Conservation (phyloP, 2,113 vertebrate genomes). For the Centropus bengalensis region DNA sequence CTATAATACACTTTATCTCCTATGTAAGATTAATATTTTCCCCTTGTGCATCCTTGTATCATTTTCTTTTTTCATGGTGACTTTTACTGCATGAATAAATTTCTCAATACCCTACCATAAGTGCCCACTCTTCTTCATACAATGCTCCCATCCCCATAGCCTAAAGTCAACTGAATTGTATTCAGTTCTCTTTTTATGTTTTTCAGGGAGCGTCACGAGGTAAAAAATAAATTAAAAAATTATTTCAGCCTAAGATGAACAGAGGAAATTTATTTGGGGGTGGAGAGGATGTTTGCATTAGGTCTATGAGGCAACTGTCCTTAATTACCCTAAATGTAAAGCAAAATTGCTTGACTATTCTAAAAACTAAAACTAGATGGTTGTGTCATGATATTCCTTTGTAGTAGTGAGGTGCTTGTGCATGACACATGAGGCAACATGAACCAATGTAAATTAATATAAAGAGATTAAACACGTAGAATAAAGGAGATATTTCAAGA, state of each 20-base stretch:
- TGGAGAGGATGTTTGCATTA: background rate
- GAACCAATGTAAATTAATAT: background rate
- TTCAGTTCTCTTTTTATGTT: background rate
- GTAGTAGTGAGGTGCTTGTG: background rate
- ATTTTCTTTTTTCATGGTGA: background rate
- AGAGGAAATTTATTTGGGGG: background rate
- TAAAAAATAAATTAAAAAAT: background rate
- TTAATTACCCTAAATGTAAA: background rate
- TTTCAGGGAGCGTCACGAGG: background rate
- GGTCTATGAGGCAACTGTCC: background rate
- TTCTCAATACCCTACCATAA: background rate
- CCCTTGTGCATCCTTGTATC: background rate
- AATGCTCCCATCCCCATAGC: background rate
- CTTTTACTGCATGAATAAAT: background rate
- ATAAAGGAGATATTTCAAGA: background rate
- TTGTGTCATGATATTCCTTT: background rate
- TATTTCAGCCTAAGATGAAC: background rate
- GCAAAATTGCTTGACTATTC: background rate
- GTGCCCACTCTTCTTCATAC: background rate
- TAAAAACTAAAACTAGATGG: background rate
- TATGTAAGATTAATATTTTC: background rate
- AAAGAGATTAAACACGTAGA: background rate
- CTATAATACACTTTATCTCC: background rate
- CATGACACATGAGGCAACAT: background rate
- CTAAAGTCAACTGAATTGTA: rapidly evolving